Conservation (phyloP, 92 coral and sea anemone genomes). For the Virgularia gustaviana region DNA sequence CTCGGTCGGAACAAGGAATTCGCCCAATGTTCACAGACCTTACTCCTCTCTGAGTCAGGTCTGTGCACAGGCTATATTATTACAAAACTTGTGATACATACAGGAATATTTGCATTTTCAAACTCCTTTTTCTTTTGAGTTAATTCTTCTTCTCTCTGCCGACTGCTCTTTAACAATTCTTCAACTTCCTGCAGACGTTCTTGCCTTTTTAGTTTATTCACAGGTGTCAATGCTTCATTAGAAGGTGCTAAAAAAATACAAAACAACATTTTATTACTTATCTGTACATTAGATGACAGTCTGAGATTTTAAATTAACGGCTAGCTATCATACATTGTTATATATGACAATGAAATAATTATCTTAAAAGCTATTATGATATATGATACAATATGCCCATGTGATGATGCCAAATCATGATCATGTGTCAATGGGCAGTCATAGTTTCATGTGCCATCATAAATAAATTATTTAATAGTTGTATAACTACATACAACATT, state of each 20-base stretch:
- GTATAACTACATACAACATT: too few species aligned
- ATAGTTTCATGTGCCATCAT: too few species aligned
- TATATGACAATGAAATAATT: too few species aligned
- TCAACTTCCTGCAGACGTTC: slow-evolving; percentile 77
- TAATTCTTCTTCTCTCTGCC: slow-evolving; percentile 58
- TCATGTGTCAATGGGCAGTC: too few species aligned
- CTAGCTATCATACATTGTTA: not conserved
- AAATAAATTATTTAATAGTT: too few species aligned
- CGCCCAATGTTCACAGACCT: too few species aligned
- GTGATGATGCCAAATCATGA: too few species aligned
- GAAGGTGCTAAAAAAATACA: not conserved
- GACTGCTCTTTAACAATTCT: slow-evolving; percentile 48
- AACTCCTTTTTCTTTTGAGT: slow-evolving; percentile 68
- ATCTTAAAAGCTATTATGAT: too few species aligned
- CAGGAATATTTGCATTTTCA: slow-evolving; percentile 10
- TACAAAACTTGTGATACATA: not conserved
- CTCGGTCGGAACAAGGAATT: too few species aligned
- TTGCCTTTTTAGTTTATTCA: slow-evolving; percentile 73
- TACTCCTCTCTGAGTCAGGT: too few species aligned
- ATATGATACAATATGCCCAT: too few species aligned
- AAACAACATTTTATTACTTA: not conserved
- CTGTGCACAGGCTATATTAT: too few species aligned
- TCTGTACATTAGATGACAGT: not conserved
- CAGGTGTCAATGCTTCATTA: slow-evolving; percentile 58
- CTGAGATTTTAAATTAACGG: not conserved